Conservation (phyloP, 1,140 invertebrate genomes). For the Lysiphlebus fabarum region DNA sequence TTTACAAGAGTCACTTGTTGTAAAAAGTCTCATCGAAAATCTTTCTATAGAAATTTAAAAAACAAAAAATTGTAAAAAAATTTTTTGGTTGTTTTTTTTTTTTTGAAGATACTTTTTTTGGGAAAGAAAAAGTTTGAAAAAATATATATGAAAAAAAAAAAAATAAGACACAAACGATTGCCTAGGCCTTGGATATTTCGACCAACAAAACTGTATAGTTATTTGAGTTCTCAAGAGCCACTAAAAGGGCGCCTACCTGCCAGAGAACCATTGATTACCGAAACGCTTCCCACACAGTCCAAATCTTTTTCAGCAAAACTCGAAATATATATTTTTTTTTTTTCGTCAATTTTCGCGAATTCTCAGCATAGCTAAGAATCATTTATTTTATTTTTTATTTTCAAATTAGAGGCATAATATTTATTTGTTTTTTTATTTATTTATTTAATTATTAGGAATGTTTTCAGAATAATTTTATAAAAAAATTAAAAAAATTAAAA, state of each 20-base stretch:
- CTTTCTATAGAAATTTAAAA: no score
- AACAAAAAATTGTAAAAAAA: slow-evolving; percentile 7
- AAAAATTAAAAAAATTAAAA: no score
- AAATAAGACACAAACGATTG: neutral
- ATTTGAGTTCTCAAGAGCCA: slow-evolving; percentile 33
- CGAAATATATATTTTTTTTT: slow-evolving; percentile 8
- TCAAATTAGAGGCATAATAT: no score
- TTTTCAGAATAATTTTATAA: no score
- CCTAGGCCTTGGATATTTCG: neutral
- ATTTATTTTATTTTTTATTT: no score
- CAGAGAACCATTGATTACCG: slow-evolving; percentile 53
- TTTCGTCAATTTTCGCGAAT: no score
- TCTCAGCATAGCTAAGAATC: no score
- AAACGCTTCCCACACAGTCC: slow-evolving; percentile 53
- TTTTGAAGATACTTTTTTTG: neutral
- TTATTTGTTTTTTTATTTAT: no score
- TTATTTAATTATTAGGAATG: no score
- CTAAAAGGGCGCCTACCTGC: slow-evolving; percentile 51
- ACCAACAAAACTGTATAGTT: slow-evolving; percentile 33
- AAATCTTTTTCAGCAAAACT: neutral
- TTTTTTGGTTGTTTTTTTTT: slow-evolving; percentile 12
- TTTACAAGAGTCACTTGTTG: no score
- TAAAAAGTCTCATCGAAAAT: no score
- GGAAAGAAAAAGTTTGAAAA: slow-evolving; percentile 19
- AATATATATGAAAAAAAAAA: slow-evolving; percentile 8